A percentile compares a stretch with the other conserved stretches of the same genome.
phyloP scores from a whole-genome alignment of 2,113 vertebrate species.

The Hemiscyllium ocellatum region DNA sequence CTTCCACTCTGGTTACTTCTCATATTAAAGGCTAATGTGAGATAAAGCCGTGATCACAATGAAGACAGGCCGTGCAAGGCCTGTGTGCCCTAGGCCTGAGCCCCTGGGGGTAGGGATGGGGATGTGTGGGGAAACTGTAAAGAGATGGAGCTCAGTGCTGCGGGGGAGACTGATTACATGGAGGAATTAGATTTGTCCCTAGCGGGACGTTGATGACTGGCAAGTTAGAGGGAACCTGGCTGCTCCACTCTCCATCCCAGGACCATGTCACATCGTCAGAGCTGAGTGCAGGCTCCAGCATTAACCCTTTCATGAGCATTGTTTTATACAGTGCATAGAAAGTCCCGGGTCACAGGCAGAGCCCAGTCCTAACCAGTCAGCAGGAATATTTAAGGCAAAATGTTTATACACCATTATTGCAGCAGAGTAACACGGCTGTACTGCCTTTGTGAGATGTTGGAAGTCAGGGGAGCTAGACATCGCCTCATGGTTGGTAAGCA shows the following conservation, averaged over 20 bases:
- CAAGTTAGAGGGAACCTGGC: too few species aligned
- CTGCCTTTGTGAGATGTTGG: not conserved
- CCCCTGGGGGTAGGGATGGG: not conserved
- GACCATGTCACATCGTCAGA: too few species aligned
- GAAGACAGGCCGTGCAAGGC: not conserved
- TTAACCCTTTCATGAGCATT: too few species aligned
- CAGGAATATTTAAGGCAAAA: not conserved
- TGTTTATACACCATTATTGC: too few species aligned
- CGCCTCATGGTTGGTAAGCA: not conserved
- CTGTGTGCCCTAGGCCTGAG: not conserved
- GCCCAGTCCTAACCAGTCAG: not conserved
- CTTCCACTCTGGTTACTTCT: not conserved
- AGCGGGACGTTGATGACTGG: too few species aligned
- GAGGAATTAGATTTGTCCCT: too few species aligned
- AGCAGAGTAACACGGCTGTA: not conserved
- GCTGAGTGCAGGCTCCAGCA: too few species aligned
- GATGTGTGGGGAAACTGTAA: not conserved
- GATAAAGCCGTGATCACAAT: not conserved
- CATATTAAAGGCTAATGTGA: not conserved
- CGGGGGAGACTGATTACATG: not conserved
- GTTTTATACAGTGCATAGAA: too few species aligned
- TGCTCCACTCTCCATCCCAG: too few species aligned
- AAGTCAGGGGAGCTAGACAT: not conserved
- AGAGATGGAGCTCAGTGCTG: not conserved
- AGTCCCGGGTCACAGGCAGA: too few species aligned